phyloP scores from a whole-genome alignment of 2,113 vertebrate species.

The Pycnonotus jocosus region DNA sequence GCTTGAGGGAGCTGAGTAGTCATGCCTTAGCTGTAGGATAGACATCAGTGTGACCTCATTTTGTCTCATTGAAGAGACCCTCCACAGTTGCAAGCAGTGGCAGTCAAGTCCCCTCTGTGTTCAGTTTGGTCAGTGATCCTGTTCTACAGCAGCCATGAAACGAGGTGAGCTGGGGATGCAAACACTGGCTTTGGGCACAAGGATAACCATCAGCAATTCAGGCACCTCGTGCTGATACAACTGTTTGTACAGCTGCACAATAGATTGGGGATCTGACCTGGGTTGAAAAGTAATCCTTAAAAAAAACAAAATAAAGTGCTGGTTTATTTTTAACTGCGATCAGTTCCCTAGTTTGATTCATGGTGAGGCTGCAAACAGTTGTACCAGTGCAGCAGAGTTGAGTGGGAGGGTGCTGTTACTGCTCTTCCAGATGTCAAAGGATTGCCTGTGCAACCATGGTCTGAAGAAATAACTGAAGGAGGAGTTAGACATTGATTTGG shows the following conservation, averaged over 20 bases:
- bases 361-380: neutral
- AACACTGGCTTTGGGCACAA: neutral
- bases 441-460: neutral
- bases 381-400: neutral
- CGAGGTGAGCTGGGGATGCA: neutral
- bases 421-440: neutral
- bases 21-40: neutral
- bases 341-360: neutral
- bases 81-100: neutral
- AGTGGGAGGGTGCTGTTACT: neutral
- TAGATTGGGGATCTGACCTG: conserved; percentile 16
- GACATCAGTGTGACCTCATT: conserved; percentile 23
- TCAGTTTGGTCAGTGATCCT: neutral
- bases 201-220: conserved; percentile 45
- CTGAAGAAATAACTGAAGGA: conserved; percentile 4
- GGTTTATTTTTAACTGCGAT: conserved; percentile 36
- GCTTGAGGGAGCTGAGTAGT: conserved; percentile 3
- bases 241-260: conserved; percentile 58
- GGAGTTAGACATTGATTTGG: neutral
- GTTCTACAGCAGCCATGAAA: neutral
- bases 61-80: conserved; percentile 16
- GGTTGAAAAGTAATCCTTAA: conserved; percentile 33
- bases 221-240: conserved; percentile 37
- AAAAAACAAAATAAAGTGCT: conserved; percentile 13
- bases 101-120: neutral